These are phyloP conservation scores for Nudaria mundana DNA, from an alignment of 2,888 invertebrate genomes.

Conservation along the genomic window DNA sequence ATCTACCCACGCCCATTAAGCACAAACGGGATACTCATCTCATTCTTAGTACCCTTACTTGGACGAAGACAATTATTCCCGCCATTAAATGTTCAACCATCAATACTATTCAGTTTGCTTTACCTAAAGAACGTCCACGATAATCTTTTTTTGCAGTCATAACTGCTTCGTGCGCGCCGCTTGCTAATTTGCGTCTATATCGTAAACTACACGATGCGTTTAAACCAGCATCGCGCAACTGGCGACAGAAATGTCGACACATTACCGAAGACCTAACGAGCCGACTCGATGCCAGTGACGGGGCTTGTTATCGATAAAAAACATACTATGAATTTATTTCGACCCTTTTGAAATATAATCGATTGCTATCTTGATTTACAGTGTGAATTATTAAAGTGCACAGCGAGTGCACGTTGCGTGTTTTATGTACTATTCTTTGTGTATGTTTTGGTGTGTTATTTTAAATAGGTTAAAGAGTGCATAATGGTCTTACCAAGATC, in stretches of 20 bases:
- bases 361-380: conserved; percentile 34
- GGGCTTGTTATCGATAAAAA: conserved; percentile 37
- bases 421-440: conserved; percentile 24
- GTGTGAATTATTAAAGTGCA: conserved; percentile 35
- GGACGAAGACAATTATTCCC: conserved; percentile 16
- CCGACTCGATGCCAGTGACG: conserved; percentile 42
- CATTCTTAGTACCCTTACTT: conserved; percentile 15
- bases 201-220: conserved; percentile 38
- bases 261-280: conserved; percentile 55
- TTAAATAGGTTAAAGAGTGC: too few species aligned
- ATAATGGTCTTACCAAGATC: too few species aligned
- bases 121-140: conserved; percentile 23
- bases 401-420: conserved; percentile 36
- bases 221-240: conserved; percentile 24
- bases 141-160: conserved; percentile 18
- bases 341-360: conserved; percentile 35
- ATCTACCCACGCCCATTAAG: conserved; percentile 1
- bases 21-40: conserved; percentile 6
- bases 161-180: conserved; percentile 21
- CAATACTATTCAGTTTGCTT: conserved; percentile 16
- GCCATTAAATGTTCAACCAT: conserved; percentile 13
- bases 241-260: conserved; percentile 58
- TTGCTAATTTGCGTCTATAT: conserved; percentile 45
- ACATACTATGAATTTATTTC: conserved; percentile 38
- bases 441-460: neutral